These are phyloP conservation scores for Nipponacmea schrenckii DNA, from an alignment of 2,888 invertebrate species.

Conservation along the genomic window DNA sequence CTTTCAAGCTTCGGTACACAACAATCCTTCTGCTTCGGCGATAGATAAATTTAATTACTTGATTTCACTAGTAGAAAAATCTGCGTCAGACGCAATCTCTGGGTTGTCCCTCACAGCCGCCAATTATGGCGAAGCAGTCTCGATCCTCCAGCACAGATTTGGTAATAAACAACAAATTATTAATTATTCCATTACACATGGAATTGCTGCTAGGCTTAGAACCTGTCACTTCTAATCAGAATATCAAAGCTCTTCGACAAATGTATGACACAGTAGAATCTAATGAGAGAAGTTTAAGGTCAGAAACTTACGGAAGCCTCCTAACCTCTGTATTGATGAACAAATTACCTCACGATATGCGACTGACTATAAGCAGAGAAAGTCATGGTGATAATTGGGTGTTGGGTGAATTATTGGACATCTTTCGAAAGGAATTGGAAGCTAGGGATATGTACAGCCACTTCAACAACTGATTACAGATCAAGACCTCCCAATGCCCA, in stretches of 20 bases:
- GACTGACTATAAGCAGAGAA: background rate
- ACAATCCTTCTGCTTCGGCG: background rate
- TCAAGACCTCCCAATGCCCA: too few relatives aligned
- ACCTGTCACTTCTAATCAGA: background rate
- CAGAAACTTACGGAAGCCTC: background rate
- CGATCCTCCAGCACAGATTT: background rate
- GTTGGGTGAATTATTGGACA: background rate
- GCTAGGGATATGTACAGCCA: background rate
- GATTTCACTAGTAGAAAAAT: background rate
- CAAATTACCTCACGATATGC: background rate
- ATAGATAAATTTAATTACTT: background rate
- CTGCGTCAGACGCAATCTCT: background rate
- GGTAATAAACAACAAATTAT: background rate
- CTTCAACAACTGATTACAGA: too few relatives aligned
- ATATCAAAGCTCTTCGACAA: background rate
- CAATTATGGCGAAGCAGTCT: background rate
- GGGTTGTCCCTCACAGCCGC: background rate
- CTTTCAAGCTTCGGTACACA: background rate
- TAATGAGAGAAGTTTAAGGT: background rate
- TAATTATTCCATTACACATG: background rate
- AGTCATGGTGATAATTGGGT: background rate
- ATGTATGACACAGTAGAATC: background rate
- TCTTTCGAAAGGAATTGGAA: background rate
- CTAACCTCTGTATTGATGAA: background rate
- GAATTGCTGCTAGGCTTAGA: background rate